These are phyloP conservation scores for Podarcis siculus DNA, from an alignment of 2,797 vertebrate genomes.

Conservation along the genomic window DNA sequence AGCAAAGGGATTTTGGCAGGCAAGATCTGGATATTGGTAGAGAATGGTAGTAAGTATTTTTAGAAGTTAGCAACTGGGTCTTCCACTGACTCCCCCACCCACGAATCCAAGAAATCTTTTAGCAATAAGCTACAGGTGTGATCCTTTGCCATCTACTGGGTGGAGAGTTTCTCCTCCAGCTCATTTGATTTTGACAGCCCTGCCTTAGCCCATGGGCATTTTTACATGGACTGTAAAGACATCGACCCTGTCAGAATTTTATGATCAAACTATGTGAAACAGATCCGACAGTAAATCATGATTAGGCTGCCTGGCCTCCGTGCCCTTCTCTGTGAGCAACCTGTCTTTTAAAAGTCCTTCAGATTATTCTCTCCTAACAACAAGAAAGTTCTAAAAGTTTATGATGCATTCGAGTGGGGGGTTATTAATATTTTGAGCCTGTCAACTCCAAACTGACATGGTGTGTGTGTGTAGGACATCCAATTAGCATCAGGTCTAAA, in stretches of 20 bases:
- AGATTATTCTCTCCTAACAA: slow-evolving; percentile 29
- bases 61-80: background rate
- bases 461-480: no score
- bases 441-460: background rate
- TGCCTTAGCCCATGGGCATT: slow-evolving; percentile 19
- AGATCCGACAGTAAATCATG: slow-evolving; percentile 52
- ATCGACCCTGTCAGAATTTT: slow-evolving; percentile 21
- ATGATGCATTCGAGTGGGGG: slow-evolving; percentile 42
- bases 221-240: background rate
- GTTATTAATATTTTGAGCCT: slow-evolving; percentile 56
- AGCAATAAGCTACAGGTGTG: background rate
- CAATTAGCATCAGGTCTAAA: background rate
- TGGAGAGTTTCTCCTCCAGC: background rate
- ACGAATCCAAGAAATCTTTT: background rate
- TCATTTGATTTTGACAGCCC: background rate
- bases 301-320: slow-evolving; percentile 47
- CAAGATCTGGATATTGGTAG: background rate
- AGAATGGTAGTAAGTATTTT: slow-evolving; percentile 7
- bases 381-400: slow-evolving; percentile 57
- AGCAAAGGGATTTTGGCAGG: background rate
- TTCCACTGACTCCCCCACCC: background rate
- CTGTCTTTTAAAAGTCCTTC: slow-evolving; percentile 16
- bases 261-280: slow-evolving; percentile 49
- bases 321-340: slow-evolving; percentile 62
- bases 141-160: background rate